Percentiles rank a stretch among this genome's conserved stretches.
These are phyloP conservation scores for Spheniscus mendiculus DNA, from an alignment of 2,113 vertebrate species.

Conservation along the genomic window DNA sequence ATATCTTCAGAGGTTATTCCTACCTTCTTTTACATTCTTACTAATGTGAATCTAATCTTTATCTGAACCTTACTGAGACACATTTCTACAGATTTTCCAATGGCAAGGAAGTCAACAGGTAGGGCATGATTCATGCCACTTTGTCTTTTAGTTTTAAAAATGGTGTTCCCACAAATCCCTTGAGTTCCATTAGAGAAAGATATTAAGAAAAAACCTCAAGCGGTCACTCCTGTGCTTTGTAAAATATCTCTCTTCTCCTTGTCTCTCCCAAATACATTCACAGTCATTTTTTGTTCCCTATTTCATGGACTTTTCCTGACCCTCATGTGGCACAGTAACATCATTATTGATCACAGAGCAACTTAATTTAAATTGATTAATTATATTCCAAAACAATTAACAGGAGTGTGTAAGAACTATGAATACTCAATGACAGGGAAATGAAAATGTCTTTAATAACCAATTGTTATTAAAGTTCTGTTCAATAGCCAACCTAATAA, in stretches of 20 bases:
- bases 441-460: not conserved
- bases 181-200: not conserved
- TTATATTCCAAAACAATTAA: not conserved
- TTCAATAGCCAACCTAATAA: not conserved
- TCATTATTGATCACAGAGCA: not conserved
- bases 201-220: not conserved
- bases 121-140: accelerated
- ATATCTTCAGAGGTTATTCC: not conserved
- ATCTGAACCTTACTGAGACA: not conserved
- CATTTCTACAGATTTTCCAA: not conserved
- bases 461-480: not conserved
- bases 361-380: not conserved
- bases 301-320: not conserved
- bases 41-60: not conserved
- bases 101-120: not conserved
- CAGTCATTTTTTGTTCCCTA: not conserved
- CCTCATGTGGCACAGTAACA: accelerated
- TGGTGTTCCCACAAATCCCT: not conserved
- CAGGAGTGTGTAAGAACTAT: not conserved
- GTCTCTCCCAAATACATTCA: not conserved
- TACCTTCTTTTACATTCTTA: not conserved
- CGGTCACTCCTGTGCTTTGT: not conserved
- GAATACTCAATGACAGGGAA: not conserved
- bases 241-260: not conserved
- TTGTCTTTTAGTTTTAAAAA: not conserved